Evolutionary conservation across 1,140 invertebrate species (phyloP), one percentile per base, ranked within the genome.

Genomic region (Anastrepha obliqua): DNA sequence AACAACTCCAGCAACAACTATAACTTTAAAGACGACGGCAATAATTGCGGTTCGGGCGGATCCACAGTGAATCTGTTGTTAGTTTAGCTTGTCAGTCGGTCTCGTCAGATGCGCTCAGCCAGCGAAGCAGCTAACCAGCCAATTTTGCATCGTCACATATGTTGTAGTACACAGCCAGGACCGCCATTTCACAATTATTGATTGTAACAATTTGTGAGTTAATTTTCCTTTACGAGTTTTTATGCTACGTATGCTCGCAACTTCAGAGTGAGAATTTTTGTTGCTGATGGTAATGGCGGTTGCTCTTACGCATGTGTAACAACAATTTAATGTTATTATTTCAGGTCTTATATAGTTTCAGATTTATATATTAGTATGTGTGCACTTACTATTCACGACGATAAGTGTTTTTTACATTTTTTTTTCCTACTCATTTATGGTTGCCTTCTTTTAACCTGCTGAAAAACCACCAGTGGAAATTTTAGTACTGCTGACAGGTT

Each of bases 201-300:
- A 55, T n/a, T 81, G 47, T n/a, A 47, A 47, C 74, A 55, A 81
- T 81, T 81, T 81, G 74, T 81, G 74, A 81, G 74, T 81, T 81
- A 81, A 81, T 81, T 81, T 81, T 55, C 74, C 47, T 81, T 81
- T 55, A 81, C 74, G 74, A 81, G 74, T 74, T 47, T 74, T 74
- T 70, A 42, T 70, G 13, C 65, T 2, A 47, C 15, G 44, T 6
- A 6, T 8, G 51, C 51, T 55, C 51, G 51, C 51, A 55, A 55
- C 51, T 8, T 55, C 51, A 55, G 17, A 20, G 3, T n/a, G 15
- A 44, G 42, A 4, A 4, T 20, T 47, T 9, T 81, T 81, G 74
- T 55, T n/a, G n/a, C 47, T 20, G 15, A 55, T 62, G 60, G 1
- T 62, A 13, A 17, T 62, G 60, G 51, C 2, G 15, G 29, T 39